Base-by-base conservation (phyloP, 1,140 invertebrate genomes). In the Bombus turneri region DNA sequence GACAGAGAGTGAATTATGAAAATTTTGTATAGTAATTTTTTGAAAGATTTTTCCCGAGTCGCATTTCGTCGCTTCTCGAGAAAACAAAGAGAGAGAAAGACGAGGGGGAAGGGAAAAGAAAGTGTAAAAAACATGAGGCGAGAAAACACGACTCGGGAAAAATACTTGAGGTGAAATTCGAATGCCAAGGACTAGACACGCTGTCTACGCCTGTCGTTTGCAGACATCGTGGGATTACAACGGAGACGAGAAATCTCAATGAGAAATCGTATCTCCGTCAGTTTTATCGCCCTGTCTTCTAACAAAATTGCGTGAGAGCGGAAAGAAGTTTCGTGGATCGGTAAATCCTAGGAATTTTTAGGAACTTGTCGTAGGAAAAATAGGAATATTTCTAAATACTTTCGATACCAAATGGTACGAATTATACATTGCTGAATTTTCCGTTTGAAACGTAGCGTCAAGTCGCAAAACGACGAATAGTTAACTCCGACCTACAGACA, bases 51-150 rank as follows among this genome's bases (percentile, higher is more conserved):
- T 53, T 53, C 18, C 18, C 47, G 47, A 22, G 47, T 53, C 47
- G 47, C 47, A 8, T 22, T 18, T 53, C 8, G 47, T 3, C 10
- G 25, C 9, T 28, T 59, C 12, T 62, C 10, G 25, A 10, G 12
- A n/a, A n/a, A 62, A 62, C 3, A 62, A 62, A 62, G 28, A 12
- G 4, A 9, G 2, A 62, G 59, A 25, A 4, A 62, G 28, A 10
- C 9, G 10, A 12, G 3, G 0, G 10, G 0, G 0, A 10, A 1
- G 28, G 12, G 4, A n/a, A 12, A 59, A 59, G 25, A 28, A 22
- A 53, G 47, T 1, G 47, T 8, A 53, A 28, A 28, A 59, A 28
- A n/a, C 25, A 12, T 2, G 28, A 62, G 28, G 12, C 59, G 28
- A 62, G 59, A 62, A 62, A 62, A 62, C 59, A n/a, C 28, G 28